Evolutionary conservation across 2,113 vertebrate genomes (phyloP).

Genomic region (Axis porcinus): DNA sequence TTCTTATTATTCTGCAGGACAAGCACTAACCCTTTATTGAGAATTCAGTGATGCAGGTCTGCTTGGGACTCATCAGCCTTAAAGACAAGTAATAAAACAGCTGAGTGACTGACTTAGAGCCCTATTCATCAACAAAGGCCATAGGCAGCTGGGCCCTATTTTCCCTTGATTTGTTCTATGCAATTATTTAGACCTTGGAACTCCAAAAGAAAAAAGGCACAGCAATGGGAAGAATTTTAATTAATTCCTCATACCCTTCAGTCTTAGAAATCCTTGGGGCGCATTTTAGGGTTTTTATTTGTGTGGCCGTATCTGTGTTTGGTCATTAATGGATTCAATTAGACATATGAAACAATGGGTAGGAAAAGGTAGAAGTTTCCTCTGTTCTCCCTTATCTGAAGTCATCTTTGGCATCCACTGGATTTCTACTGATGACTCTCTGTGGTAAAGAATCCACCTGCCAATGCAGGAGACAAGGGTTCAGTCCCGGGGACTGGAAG

Average conservation of each 20-base stretch:
- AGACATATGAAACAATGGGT: neutral
- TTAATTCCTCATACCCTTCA: neutral
- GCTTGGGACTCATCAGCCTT: conserved; percentile 79
- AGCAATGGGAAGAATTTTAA: neutral
- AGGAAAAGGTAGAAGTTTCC: neutral
- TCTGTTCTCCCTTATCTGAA: neutral
- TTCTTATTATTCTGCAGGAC: conserved; percentile 83
- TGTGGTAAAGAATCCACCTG: neutral
- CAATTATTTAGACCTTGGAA: conserved; percentile 64
- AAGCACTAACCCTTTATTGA: conserved; percentile 82
- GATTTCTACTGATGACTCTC: neutral
- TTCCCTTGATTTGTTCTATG: conserved; percentile 65
- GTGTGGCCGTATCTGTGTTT: neutral
- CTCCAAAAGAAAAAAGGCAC: conserved; percentile 26
- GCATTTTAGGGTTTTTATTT: neutral
- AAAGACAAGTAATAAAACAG: conserved; percentile 82
- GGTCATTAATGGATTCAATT: neutral
- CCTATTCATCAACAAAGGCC: conserved; percentile 71
- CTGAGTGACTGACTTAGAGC: conserved; percentile 78
- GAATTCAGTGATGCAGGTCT: conserved; percentile 82
- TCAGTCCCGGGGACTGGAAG: neutral
- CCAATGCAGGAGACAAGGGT: neutral
- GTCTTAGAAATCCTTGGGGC: neutral
- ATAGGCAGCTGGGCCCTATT: conserved; percentile 56
- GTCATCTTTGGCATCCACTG: neutral